Base-by-base conservation (phyloP, 2,888 invertebrate species). In the Scaptodrosophila latifasciaeformis region DNA sequence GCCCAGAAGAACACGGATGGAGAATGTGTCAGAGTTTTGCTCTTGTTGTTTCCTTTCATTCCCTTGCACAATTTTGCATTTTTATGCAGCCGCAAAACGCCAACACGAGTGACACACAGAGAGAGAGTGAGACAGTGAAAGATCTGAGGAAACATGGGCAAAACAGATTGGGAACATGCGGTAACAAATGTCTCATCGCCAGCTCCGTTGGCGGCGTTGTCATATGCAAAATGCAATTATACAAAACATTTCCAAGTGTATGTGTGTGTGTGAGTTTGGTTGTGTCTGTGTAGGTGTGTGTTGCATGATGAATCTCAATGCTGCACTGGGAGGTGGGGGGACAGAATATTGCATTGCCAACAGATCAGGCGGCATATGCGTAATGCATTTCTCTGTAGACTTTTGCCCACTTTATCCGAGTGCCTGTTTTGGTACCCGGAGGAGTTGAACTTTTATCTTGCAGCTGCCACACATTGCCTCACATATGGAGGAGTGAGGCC, bases 191-290 rank as follows among this genome's bases (percentile, higher is more conserved):
- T 29, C 50, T 31, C 12, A 12, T 37, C 17, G 9, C 37, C 17
- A 37, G 15, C 37, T 6, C 37, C 17, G 17, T 17, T 39, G 34
- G 47, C 46, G 49, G 4, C n/a, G 5, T n/a, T 29, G 29, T 45
- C 62, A 64, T 56, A 64, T 72, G 72, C 40, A 61, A 53, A 71
- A 76, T 53, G 80, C 72, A 79, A 79, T 74, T 79, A 76, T 76
- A 77, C 77, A 72, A 56, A 72, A 69, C 62, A 59, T 68, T 68
- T 54, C 43, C 47, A 27, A 27, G 27, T 27, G 9, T 9, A 9
- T 6, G 27, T 59, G 50, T 39, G 43, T 43, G 37, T 49, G 39
- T 10, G 53, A 50, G 49, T 74, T 56, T 49, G 43, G 15, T n/a
- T 30, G n/a, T 40, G 24, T 19, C 49, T 50, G 53, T 51, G 27